Base-by-base conservation (phyloP, 2,888 invertebrate species). In the Nasonia oneida region DNA sequence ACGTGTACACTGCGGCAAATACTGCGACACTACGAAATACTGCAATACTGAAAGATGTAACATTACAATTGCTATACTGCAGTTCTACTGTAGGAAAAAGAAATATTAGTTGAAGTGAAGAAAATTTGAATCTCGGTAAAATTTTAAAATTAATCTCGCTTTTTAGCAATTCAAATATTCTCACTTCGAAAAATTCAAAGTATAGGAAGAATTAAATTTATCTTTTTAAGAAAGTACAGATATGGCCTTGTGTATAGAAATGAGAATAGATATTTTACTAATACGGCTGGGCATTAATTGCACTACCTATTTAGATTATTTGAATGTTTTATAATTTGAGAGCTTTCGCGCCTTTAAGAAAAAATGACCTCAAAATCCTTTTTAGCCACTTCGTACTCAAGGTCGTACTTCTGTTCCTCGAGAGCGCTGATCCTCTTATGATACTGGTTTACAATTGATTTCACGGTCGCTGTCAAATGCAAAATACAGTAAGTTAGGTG, bases 321-420 rank as follows among this genome's bases (percentile, higher is more conserved):
- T 71, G 37, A 29, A 39, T 42, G 71, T 71, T 76, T 6, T 39
- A 64, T 79, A 15, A 18, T 53, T 79, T 71, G 50, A 23, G 57
- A 67, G 75, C 47, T 12, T 78, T 64, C 37, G 37, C 47, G 67
- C 67, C 29, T 47, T 42, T 29, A 78, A 67, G 88, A 42, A 74
- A 83, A 77, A 86, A 81, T 86, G 88, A 99, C 99, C 98, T 99
- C 98, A 94, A 97, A 96, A 94, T 98, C 98, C 96, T 97, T 99
- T 95, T 96, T 97, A 95, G 97, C 96, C 94, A 99, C 98, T 95
- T 98, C 98, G 95, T 97, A 96, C 95, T 99, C 99, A 95, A 98
- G 96, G 96, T 99, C 99, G 96, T 98, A 99, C 96, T 99, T 99
- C 95, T 97, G 96, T 94, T 96, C 96, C 95, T 98, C 98, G 94